phyloP scores from a whole-genome alignment of 2,888 invertebrate species.

The Muschampia plurimacula region DNA sequence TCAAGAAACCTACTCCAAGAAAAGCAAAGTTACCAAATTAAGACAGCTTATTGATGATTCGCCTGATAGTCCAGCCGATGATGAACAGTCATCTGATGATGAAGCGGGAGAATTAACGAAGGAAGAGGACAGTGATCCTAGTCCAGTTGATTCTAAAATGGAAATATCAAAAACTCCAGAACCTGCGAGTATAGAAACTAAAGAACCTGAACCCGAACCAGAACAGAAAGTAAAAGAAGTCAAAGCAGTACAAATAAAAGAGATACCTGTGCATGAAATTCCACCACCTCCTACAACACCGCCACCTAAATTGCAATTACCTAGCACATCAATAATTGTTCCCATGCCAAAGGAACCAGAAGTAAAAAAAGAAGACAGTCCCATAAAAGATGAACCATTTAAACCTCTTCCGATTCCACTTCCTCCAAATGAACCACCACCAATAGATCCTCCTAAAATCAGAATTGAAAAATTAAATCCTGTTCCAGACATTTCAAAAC shows the following conservation, averaged over 20 bases:
- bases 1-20: slow-evolving; percentile 83
- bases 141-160: slow-evolving; percentile 55
- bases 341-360: slow-evolving; percentile 44
- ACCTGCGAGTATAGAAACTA: slow-evolving; percentile 57
- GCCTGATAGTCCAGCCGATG: slow-evolving; percentile 80
- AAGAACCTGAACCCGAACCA: slow-evolving; percentile 50
- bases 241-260: slow-evolving; percentile 54
- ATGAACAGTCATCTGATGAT: slow-evolving; percentile 83
- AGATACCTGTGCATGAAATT: slow-evolving; percentile 62
- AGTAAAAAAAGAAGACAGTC: slow-evolving; percentile 45
- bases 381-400: slow-evolving; percentile 49
- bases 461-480: slow-evolving; percentile 61
- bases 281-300: slow-evolving; percentile 68
- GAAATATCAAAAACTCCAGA: slow-evolving; percentile 58
- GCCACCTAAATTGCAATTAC: slow-evolving; percentile 49
- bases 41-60: slow-evolving; percentile 80
- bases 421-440: slow-evolving; percentile 53
- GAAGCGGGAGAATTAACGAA: slow-evolving; percentile 67
- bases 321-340: slow-evolving; percentile 36
- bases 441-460: slow-evolving; percentile 50
- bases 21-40: slow-evolving; percentile 78
- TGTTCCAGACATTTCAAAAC: slow-evolving; percentile 56
- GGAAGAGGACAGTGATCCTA: slow-evolving; percentile 56
- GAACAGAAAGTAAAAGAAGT: slow-evolving; percentile 46
- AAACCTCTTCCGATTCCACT: slow-evolving; percentile 57